Conservation (phyloP, 1,140 invertebrate genomes). For the Battus philenor region DNA sequence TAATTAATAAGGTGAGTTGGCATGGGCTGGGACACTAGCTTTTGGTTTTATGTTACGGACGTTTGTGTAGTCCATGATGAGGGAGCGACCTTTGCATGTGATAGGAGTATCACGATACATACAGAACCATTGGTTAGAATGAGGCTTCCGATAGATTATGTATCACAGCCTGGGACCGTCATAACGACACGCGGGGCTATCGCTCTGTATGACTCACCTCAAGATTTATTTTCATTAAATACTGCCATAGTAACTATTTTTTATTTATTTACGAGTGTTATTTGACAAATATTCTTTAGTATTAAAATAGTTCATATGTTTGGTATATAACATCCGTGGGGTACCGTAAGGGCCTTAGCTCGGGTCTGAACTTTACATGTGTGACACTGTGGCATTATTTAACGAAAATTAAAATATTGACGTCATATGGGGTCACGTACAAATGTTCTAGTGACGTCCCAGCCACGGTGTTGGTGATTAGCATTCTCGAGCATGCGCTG, state of each 20-base stretch:
- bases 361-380: background rate
- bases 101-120: constrained; percentile 18
- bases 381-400: background rate
- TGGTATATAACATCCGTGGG: no score
- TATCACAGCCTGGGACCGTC: constrained; percentile 17
- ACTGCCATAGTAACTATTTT: no score
- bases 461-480: constrained; percentile 51
- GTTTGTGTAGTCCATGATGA: constrained; percentile 31
- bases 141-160: constrained; percentile 49
- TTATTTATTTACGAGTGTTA: no score
- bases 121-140: constrained; percentile 24
- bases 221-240: background rate
- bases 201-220: background rate
- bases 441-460: background rate
- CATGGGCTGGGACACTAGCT: constrained; percentile 63
- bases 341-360: no score
- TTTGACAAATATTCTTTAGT: no score
- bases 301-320: no score
- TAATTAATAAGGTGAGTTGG: constrained; percentile 39
- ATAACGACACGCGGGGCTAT: constrained; percentile 1
- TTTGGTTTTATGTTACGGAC: constrained; percentile 60
- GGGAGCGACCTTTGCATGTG: constrained; percentile 26
- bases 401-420: background rate
- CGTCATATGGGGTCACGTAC: background rate
- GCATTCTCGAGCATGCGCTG: constrained; percentile 70